Evolutionary conservation across 1,140 invertebrate genomes (phyloP), one percentile per base, ranked within the genome.

Genomic region (Megathymus violae): DNA sequence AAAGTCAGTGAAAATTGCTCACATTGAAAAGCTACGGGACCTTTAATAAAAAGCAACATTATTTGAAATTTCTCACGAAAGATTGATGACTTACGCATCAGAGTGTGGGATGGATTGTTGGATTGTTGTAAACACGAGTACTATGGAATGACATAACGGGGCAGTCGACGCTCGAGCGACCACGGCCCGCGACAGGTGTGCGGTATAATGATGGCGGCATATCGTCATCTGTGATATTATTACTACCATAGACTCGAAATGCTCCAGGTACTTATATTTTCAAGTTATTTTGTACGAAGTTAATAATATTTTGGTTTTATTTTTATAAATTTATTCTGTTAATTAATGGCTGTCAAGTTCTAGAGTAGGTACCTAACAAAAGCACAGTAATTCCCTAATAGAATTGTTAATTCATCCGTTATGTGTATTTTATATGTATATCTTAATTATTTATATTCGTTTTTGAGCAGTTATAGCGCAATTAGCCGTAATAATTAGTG

Each of bases 91-190:
- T 71, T 64, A 67, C 60, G 72, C 83, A 82, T 86, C 78, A 82
- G 86, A 83, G 74, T 79, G 80, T 84, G 75, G 78, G 72, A 75
- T 72, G 65, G 62, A 64, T 60, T 52, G 54, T 58, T 47, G 61
- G 54, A 62, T 64, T 67, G 77, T 81, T 31, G 31, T 36, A 48
- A 34, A 19, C 78, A 78, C 74, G 19, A 76, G 73, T 75, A 72
- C 74, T 83, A 78, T 85, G 78, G 80, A 85, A 79, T 89, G 85
- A 85, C 83, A 89, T 89, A 89, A 89, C 85, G 85, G 87, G 75
- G 69, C 74, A 50, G 75, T 77, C 76, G 68, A 61, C 71, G 69
- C 48, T 62, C 65, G 61, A 71, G 64, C 69, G 73, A 61, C 74
- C 67, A 69, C 75, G 51, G 56, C 41, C 74, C 58, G 58, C 69